Conservation (phyloP, 2,888 invertebrate species). For the Clostera curtula region DNA sequence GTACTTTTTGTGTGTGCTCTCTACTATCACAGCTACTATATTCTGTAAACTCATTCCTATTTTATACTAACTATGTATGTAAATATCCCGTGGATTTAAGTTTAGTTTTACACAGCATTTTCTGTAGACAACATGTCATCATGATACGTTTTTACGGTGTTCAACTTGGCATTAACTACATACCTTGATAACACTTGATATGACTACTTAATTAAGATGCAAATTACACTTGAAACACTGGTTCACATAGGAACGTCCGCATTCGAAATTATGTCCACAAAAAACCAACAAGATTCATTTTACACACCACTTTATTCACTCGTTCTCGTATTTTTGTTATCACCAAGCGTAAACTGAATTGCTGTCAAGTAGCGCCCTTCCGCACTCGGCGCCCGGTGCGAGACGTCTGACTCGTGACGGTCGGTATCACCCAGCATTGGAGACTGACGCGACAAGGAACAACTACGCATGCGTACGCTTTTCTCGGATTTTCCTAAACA, state of each 20-base stretch:
- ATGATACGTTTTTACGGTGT: constrained; percentile 3
- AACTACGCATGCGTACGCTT: constrained; percentile 63
- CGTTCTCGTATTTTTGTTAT: constrained; percentile 11
- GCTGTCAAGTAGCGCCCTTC: constrained; percentile 39
- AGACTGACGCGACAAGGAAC: constrained; percentile 43
- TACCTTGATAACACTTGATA: constrained; percentile 33
- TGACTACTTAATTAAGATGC: constrained; percentile 44
- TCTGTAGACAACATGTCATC: too few species aligned
- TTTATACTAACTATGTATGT: too few species aligned
- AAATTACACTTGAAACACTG: constrained; percentile 35
- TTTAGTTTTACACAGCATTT: too few species aligned
- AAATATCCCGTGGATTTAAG: too few species aligned
- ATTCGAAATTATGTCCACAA: too few species aligned
- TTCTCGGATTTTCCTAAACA: constrained; percentile 49
- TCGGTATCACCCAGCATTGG: constrained; percentile 31
- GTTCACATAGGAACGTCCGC: too few species aligned
- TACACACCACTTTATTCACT: too few species aligned
- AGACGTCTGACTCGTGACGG: constrained; percentile 44
- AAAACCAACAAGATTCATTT: too few species aligned
- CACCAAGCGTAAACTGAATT: constrained; percentile 17
- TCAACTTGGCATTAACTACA: constrained; percentile 53
- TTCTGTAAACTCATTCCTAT: too few species aligned
- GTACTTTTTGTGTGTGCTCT: too few species aligned
- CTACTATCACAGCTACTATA: too few species aligned
- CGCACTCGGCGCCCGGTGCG: constrained; percentile 46